These are phyloP conservation scores for Botia kubotai DNA, from an alignment of 2,797 vertebrate species.

Conservation along the genomic window DNA sequence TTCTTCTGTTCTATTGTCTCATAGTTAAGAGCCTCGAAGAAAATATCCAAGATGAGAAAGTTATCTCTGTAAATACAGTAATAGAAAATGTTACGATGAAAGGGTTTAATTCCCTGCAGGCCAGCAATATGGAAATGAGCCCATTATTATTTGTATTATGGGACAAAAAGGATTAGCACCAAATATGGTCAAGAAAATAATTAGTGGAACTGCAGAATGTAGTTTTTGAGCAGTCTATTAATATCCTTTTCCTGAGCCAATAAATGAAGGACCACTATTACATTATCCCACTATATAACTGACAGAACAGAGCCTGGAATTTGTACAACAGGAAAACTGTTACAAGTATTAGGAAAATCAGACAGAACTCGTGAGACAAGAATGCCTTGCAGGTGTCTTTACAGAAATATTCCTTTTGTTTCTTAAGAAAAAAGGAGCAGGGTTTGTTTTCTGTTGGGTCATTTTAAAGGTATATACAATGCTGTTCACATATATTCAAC, in stretches of 20 bases:
- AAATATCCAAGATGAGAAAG: conserved; percentile 96
- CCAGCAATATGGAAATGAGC: conserved; percentile 11
- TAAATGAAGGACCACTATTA: conserved; percentile 54
- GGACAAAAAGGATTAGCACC: conserved; percentile 35
- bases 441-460: background rate
- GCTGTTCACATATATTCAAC: conserved; percentile 27
- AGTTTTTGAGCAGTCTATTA: conserved; percentile 48
- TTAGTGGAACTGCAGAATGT: conserved; percentile 55
- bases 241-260: conserved; percentile 35
- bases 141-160: conserved; percentile 38
- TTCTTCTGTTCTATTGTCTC: conserved; percentile 96
- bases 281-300: conserved; percentile 53
- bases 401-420: background rate
- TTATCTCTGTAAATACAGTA: conserved; percentile 86
- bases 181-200: conserved; percentile 46
- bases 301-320: conserved; percentile 44
- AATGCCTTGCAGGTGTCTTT: conserved; percentile 11
- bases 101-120: conserved; percentile 32
- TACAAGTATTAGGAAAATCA: conserved; percentile 37
- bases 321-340: conserved; percentile 36
- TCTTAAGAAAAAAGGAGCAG: background rate
- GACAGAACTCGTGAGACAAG: conserved; percentile 18
- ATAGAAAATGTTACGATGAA: conserved; percentile 30
- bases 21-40: conserved; percentile 96
- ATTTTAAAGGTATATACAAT: conserved; percentile 37